Evolutionary conservation across 2,888 invertebrate species (phyloP).

Genomic region (Embidobia sp.): DNA sequence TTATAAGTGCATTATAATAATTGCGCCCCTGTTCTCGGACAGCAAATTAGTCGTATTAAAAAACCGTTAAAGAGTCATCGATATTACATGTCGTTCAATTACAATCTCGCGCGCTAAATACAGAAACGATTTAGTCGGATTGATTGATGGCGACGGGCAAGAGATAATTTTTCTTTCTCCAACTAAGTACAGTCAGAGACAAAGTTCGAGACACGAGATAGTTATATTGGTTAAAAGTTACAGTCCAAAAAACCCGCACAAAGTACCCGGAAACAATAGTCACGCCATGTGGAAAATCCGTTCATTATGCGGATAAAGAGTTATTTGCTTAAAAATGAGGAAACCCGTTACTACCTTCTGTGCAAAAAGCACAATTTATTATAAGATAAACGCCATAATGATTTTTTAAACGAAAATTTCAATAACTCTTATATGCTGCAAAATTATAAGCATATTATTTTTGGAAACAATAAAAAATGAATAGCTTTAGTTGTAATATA

Average conservation of each 20-base stretch:
- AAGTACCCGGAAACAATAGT: conserved; percentile 10
- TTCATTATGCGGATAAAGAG: conserved; percentile 15
- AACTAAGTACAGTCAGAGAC: too few species aligned
- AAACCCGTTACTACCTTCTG: conserved; percentile 19
- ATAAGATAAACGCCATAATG: too few species aligned
- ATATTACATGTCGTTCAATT: neutral
- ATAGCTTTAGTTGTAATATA: too few species aligned
- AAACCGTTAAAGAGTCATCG: neutral
- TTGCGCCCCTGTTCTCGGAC: neutral
- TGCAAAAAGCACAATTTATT: too few species aligned
- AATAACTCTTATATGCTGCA: too few species aligned
- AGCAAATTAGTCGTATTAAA: neutral
- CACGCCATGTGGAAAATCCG: conserved; percentile 29
- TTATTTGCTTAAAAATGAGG: conserved; percentile 22
- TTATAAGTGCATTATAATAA: conserved; percentile 8
- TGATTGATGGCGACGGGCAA: too few species aligned
- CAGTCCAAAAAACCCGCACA: neutral
- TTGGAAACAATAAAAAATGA: too few species aligned
- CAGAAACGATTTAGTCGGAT: too few species aligned
- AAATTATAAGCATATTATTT: too few species aligned
- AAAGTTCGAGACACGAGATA: neutral
- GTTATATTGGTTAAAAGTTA: neutral
- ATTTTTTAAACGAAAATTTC: too few species aligned
- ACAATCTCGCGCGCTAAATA: too few species aligned
- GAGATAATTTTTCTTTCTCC: too few species aligned